phyloP scores from a whole-genome alignment of 2,113 vertebrate species.

The Pollachius pollachius region DNA sequence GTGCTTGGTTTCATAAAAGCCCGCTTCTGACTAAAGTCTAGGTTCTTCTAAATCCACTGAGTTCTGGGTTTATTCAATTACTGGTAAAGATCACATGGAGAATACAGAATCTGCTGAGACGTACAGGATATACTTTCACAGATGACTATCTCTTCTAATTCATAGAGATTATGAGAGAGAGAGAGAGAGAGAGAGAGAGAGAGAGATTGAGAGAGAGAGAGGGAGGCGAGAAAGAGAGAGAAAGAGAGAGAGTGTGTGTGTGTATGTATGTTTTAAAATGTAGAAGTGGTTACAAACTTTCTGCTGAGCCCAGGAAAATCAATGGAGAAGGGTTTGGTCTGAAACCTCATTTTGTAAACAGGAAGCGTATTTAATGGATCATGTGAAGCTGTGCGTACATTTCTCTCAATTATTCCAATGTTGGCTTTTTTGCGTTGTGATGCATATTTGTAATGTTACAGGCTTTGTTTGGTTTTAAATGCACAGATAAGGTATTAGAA shows the following conservation, averaged over 20 bases:
- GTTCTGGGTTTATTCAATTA: slow-evolving; percentile 73
- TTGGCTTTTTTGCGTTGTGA: not conserved
- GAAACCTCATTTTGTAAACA: slow-evolving; percentile 42
- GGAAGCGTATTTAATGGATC: slow-evolving; percentile 24
- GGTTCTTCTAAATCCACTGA: slow-evolving; percentile 62
- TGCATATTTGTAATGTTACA: not conserved
- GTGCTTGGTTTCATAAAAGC: slow-evolving; percentile 66
- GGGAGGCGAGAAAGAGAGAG: no score
- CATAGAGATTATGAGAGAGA: slow-evolving; percentile 38
- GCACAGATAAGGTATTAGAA: not conserved
- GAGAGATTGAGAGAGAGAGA: no score
- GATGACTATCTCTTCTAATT: slow-evolving; percentile 60
- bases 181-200: not conserved
- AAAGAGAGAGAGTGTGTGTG: not conserved
- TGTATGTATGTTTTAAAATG: slow-evolving; percentile 34
- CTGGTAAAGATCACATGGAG: slow-evolving; percentile 66
- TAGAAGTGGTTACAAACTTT: slow-evolving; percentile 51
- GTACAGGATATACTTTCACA: slow-evolving; percentile 67
- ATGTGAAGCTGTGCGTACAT: slow-evolving; percentile 5
- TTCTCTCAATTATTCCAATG: not conserved
- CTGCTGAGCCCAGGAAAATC: slow-evolving; percentile 56
- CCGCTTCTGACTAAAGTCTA: slow-evolving; percentile 61
- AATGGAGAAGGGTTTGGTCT: slow-evolving; percentile 13
- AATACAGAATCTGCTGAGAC: slow-evolving; percentile 74
- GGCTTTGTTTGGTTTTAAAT: not conserved